Evolutionary conservation across 1,140 invertebrate genomes (phyloP).

Genomic region (Ips typographus): DNA sequence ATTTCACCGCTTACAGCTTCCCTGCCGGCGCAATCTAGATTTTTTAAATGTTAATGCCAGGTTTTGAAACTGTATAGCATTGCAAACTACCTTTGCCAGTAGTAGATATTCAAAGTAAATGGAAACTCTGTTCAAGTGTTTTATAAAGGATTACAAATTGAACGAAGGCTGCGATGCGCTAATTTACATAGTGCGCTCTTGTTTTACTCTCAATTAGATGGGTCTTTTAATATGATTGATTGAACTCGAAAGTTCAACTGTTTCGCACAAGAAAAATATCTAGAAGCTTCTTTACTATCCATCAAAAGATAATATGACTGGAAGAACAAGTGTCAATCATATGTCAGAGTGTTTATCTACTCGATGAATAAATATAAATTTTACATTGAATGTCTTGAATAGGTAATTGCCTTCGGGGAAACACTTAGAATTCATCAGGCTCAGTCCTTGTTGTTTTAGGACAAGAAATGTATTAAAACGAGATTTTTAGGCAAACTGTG

Average conservation of each 20-base stretch:
- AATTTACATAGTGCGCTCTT: background rate
- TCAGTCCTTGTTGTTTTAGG: slow-evolving; percentile 11
- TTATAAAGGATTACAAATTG: background rate
- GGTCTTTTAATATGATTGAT: background rate
- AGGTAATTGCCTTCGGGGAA: slow-evolving; percentile 3
- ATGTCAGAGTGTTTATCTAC: slow-evolving; percentile 14
- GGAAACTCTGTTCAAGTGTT: background rate
- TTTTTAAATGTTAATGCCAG: slow-evolving; percentile 1
- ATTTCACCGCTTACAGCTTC: background rate
- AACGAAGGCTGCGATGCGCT: background rate
- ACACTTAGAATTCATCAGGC: slow-evolving; percentile 14
- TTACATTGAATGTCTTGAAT: slow-evolving; percentile 5
- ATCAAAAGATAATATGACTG: background rate
- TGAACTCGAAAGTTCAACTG: background rate
- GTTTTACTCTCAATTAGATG: background rate
- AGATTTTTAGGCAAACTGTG: slow-evolving; percentile 25
- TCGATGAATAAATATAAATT: slow-evolving; percentile 12
- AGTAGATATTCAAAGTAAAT: background rate
- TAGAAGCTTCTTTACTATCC: background rate
- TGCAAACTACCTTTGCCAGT: too few relatives aligned
- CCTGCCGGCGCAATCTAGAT: background rate
- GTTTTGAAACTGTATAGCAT: background rate
- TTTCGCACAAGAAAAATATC: background rate
- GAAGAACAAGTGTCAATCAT: background rate
- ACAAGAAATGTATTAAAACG: slow-evolving; percentile 15